Base-by-base conservation (phyloP, 2,113 vertebrate genomes). In the Trematocara macrostoma region DNA sequence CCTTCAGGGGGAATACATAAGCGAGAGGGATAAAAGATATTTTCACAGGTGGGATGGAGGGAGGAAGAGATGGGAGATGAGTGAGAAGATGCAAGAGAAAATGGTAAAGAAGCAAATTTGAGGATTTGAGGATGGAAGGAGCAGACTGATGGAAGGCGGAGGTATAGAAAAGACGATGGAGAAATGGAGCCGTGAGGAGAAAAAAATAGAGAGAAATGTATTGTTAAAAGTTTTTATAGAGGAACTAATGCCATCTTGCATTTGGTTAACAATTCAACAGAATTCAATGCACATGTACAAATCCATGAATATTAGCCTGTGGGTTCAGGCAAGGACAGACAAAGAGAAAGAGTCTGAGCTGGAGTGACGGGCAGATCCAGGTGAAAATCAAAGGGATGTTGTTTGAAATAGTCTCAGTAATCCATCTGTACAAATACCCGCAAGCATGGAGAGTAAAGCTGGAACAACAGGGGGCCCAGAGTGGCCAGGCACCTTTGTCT, bases 1-100 rank as follows among this genome's bases (percentile, higher is more conserved):
- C 89, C 88, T 91, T 91, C n/a, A 79, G 88, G 91, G 87, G 67
- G 85, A 86, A 87, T 85, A 85, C 76, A 83, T 61, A 81, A 85
- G 69, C 11, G 4, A 79, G 67, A 64, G 83, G 88, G 89, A 83
- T 89, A 78, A 87, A 86, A 83, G 84, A 59, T 83, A 40, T 81
- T 90, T 89, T 90, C 83, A 79, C 81, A 89, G 88, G 84, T 89
- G 76, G 82, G 82, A 59, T 83, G 16, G 31, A 88, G 86, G 78
- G 61, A 87, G 53, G 84, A 69, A 59, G 69, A 80, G 38, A 53
- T 52, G 47, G 51, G 47, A 49, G 67, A 83, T 29, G 57, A 53
- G 71, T 45, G 67, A 40, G 52, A 35, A 74, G 42, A 59, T 12
- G 31, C 56, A 56, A 59, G 26, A 55, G 49, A 53, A 53, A 23